Evolutionary conservation across 2,888 invertebrate species (phyloP).

Genomic region (Scrobipalpa atriplicella): DNA sequence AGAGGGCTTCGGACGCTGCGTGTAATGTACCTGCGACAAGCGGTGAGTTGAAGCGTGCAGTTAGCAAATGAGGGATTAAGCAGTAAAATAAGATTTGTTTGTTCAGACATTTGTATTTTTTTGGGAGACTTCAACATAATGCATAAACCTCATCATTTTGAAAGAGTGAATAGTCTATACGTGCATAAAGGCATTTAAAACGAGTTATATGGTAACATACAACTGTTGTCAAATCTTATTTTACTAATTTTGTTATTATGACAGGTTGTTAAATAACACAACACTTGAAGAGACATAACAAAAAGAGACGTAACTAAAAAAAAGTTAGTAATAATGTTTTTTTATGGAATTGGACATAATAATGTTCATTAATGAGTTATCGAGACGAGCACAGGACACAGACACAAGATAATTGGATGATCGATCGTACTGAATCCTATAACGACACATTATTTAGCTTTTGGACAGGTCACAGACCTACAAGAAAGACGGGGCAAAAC

Average conservation of each 20-base stretch:
- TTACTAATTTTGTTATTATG: not conserved
- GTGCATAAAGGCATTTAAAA: not conserved
- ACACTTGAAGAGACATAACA: not conserved
- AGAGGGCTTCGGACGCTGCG: conserved; percentile 45
- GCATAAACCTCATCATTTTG: too few relatives aligned
- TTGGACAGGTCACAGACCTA: not conserved
- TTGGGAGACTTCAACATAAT: too few relatives aligned
- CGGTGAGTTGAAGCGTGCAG: conserved; percentile 26
- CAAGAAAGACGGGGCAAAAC: not conserved
- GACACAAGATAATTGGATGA: not conserved
- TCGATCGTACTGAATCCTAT: not conserved
- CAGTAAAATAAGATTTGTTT: conserved; percentile 3
- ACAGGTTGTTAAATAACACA: not conserved
- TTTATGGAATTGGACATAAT: not conserved
- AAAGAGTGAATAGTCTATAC: too few relatives aligned
- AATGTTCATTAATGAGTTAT: not conserved
- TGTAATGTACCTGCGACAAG: conserved; percentile 60
- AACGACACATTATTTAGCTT: not conserved
- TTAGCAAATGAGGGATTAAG: not conserved
- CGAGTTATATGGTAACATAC: too few relatives aligned
- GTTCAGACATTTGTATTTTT: too few relatives aligned
- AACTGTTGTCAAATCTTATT: not conserved
- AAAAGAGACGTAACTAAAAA: not conserved
- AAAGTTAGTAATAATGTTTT: too few relatives aligned
- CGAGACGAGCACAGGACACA: not conserved